A percentile compares a stretch with the other conserved stretches of the same genome.
Conservation (phyloP, 2,797 vertebrate genomes). For the Chelonia mydas region DNA sequence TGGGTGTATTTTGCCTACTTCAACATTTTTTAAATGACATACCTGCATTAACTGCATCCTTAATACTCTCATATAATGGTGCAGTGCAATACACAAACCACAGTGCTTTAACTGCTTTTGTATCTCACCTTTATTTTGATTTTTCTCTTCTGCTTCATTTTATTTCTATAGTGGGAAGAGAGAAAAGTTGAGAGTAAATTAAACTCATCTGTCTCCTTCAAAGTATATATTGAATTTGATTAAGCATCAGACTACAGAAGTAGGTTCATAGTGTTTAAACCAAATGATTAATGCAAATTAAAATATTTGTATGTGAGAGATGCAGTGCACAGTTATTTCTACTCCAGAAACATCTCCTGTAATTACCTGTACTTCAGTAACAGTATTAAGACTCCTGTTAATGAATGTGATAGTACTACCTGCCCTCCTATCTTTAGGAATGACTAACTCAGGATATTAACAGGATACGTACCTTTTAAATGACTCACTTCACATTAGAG, state of each 20-base stretch:
- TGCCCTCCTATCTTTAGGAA: conserved; percentile 43
- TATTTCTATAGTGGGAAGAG: conserved; percentile 7
- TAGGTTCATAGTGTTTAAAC: conserved; percentile 27
- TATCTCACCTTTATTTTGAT: conserved; percentile 40
- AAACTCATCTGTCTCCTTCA: conserved; percentile 36
- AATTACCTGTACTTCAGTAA: neutral
- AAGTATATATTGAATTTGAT: conserved; percentile 20
- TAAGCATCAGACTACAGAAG: neutral
- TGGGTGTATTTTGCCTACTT: neutral
- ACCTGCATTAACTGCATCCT: neutral
- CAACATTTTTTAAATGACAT: neutral
- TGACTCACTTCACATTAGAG: neutral
- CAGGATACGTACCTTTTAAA: neutral
- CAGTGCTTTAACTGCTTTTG: neutral
- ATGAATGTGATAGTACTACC: conserved; percentile 32
- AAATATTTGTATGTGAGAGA: neutral
- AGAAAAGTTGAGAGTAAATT: conserved; percentile 42
- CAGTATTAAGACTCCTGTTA: conserved; percentile 1
- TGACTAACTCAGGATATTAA: conserved; percentile 42
- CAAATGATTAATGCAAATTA: conserved; percentile 22
- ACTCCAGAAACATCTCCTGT: neutral
- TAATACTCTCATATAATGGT: neutral
- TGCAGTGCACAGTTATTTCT: neutral
- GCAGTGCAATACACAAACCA: accelerated
- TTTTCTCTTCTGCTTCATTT: conserved; percentile 33